Evolutionary conservation across 2,113 vertebrate genomes (phyloP), one percentile per base, ranked within the genome.

Genomic region (Sander lucioperca): DNA sequence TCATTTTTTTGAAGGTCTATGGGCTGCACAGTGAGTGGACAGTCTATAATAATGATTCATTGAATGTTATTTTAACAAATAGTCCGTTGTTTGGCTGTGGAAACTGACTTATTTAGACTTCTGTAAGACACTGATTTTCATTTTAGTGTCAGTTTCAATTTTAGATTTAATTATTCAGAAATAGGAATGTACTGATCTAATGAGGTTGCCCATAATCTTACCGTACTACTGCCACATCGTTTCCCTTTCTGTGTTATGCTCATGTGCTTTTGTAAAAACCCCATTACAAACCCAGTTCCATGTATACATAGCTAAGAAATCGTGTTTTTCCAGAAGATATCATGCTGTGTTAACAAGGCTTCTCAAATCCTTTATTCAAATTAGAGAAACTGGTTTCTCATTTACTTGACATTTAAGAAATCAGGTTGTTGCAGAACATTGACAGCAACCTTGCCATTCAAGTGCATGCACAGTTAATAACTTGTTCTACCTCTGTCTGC

Each of bases 71-170:
- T 53, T 39, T 25, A 2, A 50, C 14, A 57, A 43, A 57, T 2
- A 16, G 0, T 48, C 7, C 21, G 23, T 23, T 25, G 14, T 71
- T 70, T 39, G 3, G 13, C 50, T 39, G 21, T 23, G 15, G 25
- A 48, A 67, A 58, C 6, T 13, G 27, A 59, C 21, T 36, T 13
- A 14, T 51, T 61, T 47, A 27, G 50, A 47, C 48, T 2, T 13
- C 33, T 59, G 33, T 5, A 61, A 30, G 23, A 79, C 6, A 36
- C 12, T 7, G 14, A 21, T 54, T 30, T 56, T 43, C 30, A 43
- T 43, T 79, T 63, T 45, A 30, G 33, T 43, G 68, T 71, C 33
- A 71, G 30, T 18, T 70, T 63, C 19, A 43, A 43, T 63, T 62
- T 36, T 3, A 71, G 64, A 79, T 47, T 19, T 14, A 30, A 47